Conservation (phyloP, 2,888 invertebrate genomes). For the Hypolimnas misippus region DNA sequence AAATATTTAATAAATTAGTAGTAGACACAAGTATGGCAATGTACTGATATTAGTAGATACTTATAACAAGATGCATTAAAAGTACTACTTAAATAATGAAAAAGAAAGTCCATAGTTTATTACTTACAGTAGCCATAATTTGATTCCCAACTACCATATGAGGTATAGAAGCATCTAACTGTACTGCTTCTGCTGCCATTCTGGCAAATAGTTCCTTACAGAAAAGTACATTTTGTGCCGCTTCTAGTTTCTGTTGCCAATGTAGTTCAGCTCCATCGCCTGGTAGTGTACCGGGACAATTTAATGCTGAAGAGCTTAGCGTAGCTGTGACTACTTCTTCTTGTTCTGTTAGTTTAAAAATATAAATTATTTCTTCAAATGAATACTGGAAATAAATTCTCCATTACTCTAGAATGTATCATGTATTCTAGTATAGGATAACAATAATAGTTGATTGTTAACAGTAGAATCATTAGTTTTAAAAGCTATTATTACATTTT, state of each 20-base stretch:
- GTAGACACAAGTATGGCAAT: no score
- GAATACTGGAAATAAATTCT: neutral
- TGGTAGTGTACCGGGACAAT: conserved; percentile 85
- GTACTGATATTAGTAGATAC: conserved; percentile 2
- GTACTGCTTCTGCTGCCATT: conserved; percentile 96
- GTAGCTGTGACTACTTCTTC: conserved; percentile 94
- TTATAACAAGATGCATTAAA: no score
- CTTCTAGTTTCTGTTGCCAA: conserved; percentile 98
- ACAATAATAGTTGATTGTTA: no score
- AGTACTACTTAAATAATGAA: no score
- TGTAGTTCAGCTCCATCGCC: conserved; percentile 88
- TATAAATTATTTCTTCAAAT: neutral
- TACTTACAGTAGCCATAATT: conserved; percentile 94
- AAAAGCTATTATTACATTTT: no score
- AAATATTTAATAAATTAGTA: no score
- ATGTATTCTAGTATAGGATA: no score
- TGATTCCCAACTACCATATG: conserved; percentile 99
- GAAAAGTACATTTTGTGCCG: conserved; percentile 98
- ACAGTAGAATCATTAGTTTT: no score
- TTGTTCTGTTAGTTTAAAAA: conserved; percentile 87
- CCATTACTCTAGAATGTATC: no score
- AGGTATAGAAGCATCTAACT: conserved; percentile 95
- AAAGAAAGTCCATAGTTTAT: no score
- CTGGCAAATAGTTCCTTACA: conserved; percentile 98
- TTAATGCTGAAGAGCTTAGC: conserved; percentile 89